Evolutionary conservation across 2,797 vertebrate species (phyloP), one percentile per base, ranked within the genome.

Genomic region (Cyclura pinguis): DNA sequence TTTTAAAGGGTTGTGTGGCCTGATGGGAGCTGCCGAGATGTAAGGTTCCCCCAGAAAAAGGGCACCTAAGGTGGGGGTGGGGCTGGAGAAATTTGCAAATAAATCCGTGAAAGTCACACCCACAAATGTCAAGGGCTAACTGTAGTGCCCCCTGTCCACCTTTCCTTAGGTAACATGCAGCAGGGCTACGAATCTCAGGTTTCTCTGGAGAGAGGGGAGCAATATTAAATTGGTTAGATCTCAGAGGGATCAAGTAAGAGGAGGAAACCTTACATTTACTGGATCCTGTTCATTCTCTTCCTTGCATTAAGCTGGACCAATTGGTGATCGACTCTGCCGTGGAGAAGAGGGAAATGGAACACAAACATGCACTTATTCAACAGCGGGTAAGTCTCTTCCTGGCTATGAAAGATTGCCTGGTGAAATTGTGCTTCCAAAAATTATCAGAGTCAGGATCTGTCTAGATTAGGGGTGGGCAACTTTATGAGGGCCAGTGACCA

Each of bases 341-440:
- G 97, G 98, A 99, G 95, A 99, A 99, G 97, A 97, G 99, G 85
- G 99, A 99, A 92, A 99, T 99, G 99, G 99, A 99, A 90, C 98
- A 98, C 89, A 99, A 98, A 90, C 99, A 99, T 0, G 98, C 99
- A 0, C 98, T 98, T 18, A 98, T 99, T 89, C 99, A 99, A 96
- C 99, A 99, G 96, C 97, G 98, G 98, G 99, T 99, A 96, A 97
- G 98, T 95, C 35, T 42, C n/a, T 38, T 14, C 73, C 38, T 38
- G 73, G 73, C n/a, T 20, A 18, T 3, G 67, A 69, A 42, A 29
- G 50, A 47, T 47, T 67, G 50, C 80, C 6, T 42, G 29, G 32
- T 22, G 47, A 50, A 85, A 86, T 32, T 52, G 6, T 69, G 27
- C 10, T 69, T 32, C 67, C 67, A 32, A 69, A 69, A 32, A 29